Percentiles rank a stretch among this genome's conserved stretches.
These are phyloP conservation scores for Zaprionus bogoriensis DNA, from an alignment of 2,888 invertebrate genomes.

Conservation along the genomic window DNA sequence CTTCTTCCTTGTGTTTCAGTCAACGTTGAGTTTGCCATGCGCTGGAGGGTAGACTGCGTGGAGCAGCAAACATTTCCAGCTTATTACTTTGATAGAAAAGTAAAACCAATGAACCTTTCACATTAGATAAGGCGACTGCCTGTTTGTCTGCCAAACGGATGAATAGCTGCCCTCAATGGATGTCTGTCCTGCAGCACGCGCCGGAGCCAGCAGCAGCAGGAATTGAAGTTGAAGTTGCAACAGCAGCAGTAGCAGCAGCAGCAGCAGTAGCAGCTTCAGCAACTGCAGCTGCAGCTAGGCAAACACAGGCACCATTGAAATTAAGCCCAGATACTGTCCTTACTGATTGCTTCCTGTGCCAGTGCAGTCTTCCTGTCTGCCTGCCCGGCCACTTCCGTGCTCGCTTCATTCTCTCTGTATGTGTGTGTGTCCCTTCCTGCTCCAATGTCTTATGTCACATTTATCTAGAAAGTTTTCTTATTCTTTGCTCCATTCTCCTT, in stretches of 20 bases:
- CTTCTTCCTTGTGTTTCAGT: constrained; percentile 1
- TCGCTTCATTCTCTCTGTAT: constrained; percentile 19
- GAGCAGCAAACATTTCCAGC: constrained; percentile 68
- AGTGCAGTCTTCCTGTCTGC: constrained; percentile 31
- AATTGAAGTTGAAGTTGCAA: not conserved
- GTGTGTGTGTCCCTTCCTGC: constrained; percentile 58
- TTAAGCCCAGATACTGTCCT: constrained; percentile 73
- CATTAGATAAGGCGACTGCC: constrained; percentile 73
- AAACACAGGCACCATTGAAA: constrained; percentile 66
- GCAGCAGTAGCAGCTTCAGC: not conserved
- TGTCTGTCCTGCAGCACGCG: not conserved
- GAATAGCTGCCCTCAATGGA: constrained; percentile 51
- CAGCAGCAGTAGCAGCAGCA: not conserved
- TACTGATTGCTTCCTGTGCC: constrained; percentile 80
- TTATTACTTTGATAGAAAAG: constrained; percentile 78
- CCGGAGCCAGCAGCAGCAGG: not conserved
- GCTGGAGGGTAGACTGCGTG: not conserved
- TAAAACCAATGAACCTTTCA: constrained; percentile 79
- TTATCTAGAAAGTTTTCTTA: constrained; percentile 76
- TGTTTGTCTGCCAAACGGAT: constrained; percentile 60
- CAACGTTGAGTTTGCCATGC: not conserved
- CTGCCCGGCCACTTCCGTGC: constrained; percentile 64
- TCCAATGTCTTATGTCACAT: constrained; percentile 77
- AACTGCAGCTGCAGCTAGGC: constrained; percentile 30
- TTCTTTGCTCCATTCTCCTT: constrained; percentile 45